Base-by-base conservation (phyloP, 2,113 vertebrate genomes). In the Pseudopodoces humilis region DNA sequence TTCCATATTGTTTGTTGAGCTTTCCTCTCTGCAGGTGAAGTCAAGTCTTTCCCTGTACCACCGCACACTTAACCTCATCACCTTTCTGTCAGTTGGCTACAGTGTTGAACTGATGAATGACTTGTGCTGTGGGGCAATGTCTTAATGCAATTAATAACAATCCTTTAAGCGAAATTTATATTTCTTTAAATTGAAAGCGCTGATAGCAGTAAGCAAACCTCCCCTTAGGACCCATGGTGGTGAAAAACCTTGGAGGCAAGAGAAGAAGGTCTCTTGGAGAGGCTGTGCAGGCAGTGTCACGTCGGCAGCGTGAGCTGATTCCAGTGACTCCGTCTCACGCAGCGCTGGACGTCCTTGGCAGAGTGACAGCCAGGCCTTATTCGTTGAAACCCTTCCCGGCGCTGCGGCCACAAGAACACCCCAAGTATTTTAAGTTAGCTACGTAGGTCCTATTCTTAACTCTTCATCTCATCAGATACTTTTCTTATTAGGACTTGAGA, bases 391-490 rank as follows among this genome's bases (percentile, higher is more conserved):
- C 39, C 91, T 93, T 90, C 80, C 88, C 37, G 19, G 88, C 10
- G 7, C 89, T 60, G 82, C 0, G 13, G 74, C 87, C 68, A 69
- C 43, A 18, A 94, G 87, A 97, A 91, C 91, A 90, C 83, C 95
- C 90, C 80, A 74, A 90, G 92, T 95, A 94, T 96, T 92, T 94
- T 70, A 83, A 89, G 92, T 95, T 50, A 88, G 81, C 81, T 88
- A 91, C 74, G 60, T 94, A 75, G 81, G 67, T 95, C 94, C 94
- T 94, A 92, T 95, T 96, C 96, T 97, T 95, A 94, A 94, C 84
- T 95, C 86, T 94, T 88, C 91, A 89, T 96, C 86, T 95, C 94
- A 97, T 94, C 95, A 95, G 91, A 97, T 94, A 92, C 89, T 95
- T 97, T 94, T 96, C 94, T 91, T 87, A 93, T 96, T 96, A 96